Conservation (phyloP, 2,113 vertebrate species). For the Corythaixoides concolor region DNA sequence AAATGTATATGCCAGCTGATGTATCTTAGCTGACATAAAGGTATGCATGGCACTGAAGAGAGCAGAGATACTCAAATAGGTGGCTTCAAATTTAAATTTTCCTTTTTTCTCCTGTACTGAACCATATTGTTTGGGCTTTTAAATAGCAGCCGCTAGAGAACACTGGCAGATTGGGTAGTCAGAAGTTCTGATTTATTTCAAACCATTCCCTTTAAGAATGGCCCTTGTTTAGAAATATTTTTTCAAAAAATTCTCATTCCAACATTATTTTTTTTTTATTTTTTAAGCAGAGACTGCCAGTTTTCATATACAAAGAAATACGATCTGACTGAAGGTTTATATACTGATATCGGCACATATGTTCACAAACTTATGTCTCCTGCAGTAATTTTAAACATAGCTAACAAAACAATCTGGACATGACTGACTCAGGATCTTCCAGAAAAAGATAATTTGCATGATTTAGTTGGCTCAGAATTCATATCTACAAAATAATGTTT, state of each 20-base stretch:
- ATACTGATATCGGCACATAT: not conserved
- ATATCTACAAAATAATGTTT: not conserved
- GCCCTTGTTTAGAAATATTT: not conserved
- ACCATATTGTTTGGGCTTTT: not conserved
- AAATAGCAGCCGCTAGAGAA: not conserved
- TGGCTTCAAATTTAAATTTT: not conserved
- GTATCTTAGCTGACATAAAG: not conserved
- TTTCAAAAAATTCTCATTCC: not conserved
- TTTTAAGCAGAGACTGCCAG: not conserved
- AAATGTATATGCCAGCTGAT: not conserved
- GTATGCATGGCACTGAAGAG: not conserved
- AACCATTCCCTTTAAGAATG: not conserved
- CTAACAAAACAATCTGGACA: not conserved
- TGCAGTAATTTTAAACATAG: not conserved
- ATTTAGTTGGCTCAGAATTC: not conserved
- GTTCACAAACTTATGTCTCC: not conserved
- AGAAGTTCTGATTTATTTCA: not conserved
- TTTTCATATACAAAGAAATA: not conserved
- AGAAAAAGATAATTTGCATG: not conserved
- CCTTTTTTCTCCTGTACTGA: not conserved
- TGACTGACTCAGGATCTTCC: not conserved
- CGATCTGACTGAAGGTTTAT: not conserved
- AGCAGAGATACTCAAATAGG: not conserved
- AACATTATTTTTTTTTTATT: not conserved
- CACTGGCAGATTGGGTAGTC: not conserved